phyloP scores from a whole-genome alignment of 2,888 invertebrate genomes.

The Andrena camellia region DNA sequence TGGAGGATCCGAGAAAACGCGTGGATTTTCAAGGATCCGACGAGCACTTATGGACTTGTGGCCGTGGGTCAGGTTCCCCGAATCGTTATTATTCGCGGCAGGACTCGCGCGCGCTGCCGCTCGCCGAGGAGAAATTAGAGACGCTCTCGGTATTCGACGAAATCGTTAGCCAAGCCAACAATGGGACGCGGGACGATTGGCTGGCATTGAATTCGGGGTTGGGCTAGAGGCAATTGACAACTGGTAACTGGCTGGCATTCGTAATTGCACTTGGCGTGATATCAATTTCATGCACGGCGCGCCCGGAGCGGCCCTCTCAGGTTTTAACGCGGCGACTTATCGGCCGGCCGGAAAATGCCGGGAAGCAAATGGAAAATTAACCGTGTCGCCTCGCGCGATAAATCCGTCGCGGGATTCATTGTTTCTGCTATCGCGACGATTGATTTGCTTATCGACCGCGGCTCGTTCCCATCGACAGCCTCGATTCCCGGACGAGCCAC shows the following conservation, averaged over 20 bases:
- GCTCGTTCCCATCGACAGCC: not conserved
- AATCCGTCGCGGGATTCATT: slow-evolving; percentile 21
- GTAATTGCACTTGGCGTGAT: slow-evolving; percentile 50
- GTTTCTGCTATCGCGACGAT: slow-evolving; percentile 37
- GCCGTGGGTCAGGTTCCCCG: slow-evolving; percentile 35
- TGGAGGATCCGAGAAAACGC: slow-evolving; percentile 2
- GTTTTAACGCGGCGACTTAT: slow-evolving; percentile 9
- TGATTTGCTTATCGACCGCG: not conserved
- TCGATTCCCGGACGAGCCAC: not conserved
- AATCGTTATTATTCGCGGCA: slow-evolving; percentile 55
- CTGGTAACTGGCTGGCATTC: slow-evolving; percentile 37
- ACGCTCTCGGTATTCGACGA: slow-evolving; percentile 53
- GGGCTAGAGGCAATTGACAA: slow-evolving; percentile 48
- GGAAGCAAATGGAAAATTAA: slow-evolving; percentile 23
- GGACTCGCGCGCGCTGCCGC: slow-evolving; percentile 14
- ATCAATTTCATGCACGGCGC: slow-evolving; percentile 41
- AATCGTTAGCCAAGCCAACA: slow-evolving; percentile 43
- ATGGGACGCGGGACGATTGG: slow-evolving; percentile 51
- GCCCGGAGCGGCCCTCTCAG: slow-evolving; percentile 12
- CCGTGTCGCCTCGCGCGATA: not conserved
- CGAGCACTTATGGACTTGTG: not conserved
- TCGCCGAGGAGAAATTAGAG: slow-evolving; percentile 49
- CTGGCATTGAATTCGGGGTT: slow-evolving; percentile 60
- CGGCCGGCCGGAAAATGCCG: not conserved
- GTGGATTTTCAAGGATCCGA: slow-evolving; percentile 31